Conservation (phyloP, 1,140 invertebrate genomes). For the Hirudo medicinalis region DNA sequence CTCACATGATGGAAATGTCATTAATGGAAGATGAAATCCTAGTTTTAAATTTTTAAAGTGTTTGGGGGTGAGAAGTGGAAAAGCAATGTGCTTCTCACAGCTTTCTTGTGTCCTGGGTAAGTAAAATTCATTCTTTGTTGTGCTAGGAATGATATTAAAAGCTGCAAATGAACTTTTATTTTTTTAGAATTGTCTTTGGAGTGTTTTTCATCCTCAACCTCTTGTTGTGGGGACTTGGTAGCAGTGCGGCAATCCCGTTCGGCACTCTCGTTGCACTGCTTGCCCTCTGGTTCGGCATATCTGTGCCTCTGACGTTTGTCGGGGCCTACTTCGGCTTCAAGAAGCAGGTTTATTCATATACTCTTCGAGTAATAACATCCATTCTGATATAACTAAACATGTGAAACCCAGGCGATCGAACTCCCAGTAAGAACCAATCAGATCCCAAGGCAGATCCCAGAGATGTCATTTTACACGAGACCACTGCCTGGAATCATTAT, state of each 20-base stretch:
- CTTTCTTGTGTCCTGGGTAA: slow-evolving; percentile 86
- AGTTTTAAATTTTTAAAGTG: slow-evolving; percentile 33
- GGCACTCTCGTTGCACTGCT: slow-evolving; percentile 90
- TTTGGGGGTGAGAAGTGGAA: slow-evolving; percentile 97
- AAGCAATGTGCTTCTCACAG: slow-evolving; percentile 86
- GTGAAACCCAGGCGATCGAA: slow-evolving; percentile 60
- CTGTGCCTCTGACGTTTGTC: slow-evolving; percentile 88
- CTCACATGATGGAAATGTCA: background rate
- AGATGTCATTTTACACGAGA: slow-evolving; percentile 91
- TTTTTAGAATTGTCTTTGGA: slow-evolving; percentile 70
- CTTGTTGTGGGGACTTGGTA: slow-evolving; percentile 82
- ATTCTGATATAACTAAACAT: background rate
- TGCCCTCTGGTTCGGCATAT: slow-evolving; percentile 93
- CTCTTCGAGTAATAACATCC: background rate
- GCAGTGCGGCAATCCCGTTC: slow-evolving; percentile 90
- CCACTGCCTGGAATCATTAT: slow-evolving; percentile 72
- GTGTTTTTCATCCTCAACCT: slow-evolving; percentile 93
- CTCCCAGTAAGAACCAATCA: slow-evolving; percentile 96
- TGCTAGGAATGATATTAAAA: background rate
- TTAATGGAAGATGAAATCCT: background rate
- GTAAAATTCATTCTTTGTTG: slow-evolving; percentile 23
- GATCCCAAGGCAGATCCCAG: slow-evolving; percentile 93
- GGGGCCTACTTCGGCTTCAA: slow-evolving; percentile 97
- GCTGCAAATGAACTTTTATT: background rate
- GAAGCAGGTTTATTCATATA: slow-evolving; percentile 55